phyloP scores from a whole-genome alignment of 1,140 invertebrate genomes.

The Cotesia vestalis region DNA sequence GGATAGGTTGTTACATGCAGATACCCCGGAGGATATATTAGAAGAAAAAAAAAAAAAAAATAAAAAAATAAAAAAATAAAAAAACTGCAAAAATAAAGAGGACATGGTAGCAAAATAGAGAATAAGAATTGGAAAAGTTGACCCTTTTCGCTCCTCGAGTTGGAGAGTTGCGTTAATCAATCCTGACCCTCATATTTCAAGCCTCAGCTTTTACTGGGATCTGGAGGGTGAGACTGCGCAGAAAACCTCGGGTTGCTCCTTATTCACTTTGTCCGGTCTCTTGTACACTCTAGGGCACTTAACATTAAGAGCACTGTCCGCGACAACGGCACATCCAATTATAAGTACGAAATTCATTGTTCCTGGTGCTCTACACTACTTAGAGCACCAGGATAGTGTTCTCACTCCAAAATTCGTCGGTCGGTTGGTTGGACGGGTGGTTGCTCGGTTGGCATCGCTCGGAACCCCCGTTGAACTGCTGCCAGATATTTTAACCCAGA shows the following conservation, averaged over 20 bases:
- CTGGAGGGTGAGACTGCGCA: constrained; percentile 28
- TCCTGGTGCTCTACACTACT: constrained; percentile 35
- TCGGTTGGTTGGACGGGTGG: no score
- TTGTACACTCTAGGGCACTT: constrained; percentile 46
- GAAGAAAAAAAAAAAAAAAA: not conserved
- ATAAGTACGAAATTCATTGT: constrained; percentile 63
- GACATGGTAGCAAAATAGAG: not conserved
- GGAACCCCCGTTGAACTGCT: constrained; percentile 48
- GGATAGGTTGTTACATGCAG: constrained; percentile 9
- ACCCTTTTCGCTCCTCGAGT: no score
- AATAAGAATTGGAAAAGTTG: no score
- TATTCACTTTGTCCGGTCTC: constrained; percentile 17
- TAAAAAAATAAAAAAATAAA: not conserved
- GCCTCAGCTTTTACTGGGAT: not conserved
- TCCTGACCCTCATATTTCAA: not conserved
- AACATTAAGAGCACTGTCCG: constrained; percentile 53
- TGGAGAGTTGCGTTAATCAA: not conserved
- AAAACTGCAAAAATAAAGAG: not conserved
- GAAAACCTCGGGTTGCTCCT: constrained; percentile 33
- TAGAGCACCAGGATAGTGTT: not conserved
- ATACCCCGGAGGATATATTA: not conserved
- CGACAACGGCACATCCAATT: constrained; percentile 60
- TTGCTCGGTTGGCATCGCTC: no score
- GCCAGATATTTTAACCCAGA: constrained; percentile 45
- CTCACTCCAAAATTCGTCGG: no score